A percentile compares a stretch with the other conserved stretches of the same genome.
phyloP scores from a whole-genome alignment of 2,797 vertebrate species.

The Malacoraja senta region DNA sequence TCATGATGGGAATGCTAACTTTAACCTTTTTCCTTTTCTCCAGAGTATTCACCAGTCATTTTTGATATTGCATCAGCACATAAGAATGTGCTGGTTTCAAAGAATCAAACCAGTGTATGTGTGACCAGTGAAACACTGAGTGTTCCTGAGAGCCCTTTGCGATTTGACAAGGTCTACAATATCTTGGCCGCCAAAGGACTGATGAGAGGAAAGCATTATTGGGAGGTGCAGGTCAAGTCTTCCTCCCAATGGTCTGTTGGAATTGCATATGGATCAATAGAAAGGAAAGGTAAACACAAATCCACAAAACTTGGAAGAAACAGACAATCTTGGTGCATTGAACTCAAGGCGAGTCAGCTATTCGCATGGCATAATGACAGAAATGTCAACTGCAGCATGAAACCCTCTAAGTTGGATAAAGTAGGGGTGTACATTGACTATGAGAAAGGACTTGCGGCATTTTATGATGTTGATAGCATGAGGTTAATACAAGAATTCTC shows the following conservation, averaged over 20 bases:
- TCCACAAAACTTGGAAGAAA: slow-evolving; percentile 59
- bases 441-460: slow-evolving; percentile 55
- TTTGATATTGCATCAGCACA: slow-evolving; percentile 58
- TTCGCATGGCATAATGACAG: slow-evolving; percentile 61
- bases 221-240: slow-evolving; percentile 59
- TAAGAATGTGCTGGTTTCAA: slow-evolving; percentile 49
- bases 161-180: slow-evolving; percentile 62
- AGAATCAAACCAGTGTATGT: slow-evolving; percentile 48
- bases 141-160: slow-evolving; percentile 49
- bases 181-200: slow-evolving; percentile 51
- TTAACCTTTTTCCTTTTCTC: slow-evolving; percentile 12
- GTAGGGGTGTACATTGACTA: slow-evolving; percentile 60
- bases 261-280: slow-evolving; percentile 52
- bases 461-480: slow-evolving; percentile 57
- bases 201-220: slow-evolving; percentile 51
- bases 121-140: slow-evolving; percentile 42
- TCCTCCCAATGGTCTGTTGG: slow-evolving; percentile 61
- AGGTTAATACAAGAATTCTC: slow-evolving; percentile 59
- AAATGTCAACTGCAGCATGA: slow-evolving; percentile 23
- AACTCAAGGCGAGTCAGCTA: slow-evolving; percentile 51
- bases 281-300: slow-evolving; percentile 59
- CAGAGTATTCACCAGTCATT: slow-evolving; percentile 51
- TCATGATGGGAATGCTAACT: slow-evolving; percentile 6
- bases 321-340: slow-evolving; percentile 63
- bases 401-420: slow-evolving; percentile 32